Conservation (phyloP, 2,888 invertebrate genomes). For the Creontiades dilutus region DNA sequence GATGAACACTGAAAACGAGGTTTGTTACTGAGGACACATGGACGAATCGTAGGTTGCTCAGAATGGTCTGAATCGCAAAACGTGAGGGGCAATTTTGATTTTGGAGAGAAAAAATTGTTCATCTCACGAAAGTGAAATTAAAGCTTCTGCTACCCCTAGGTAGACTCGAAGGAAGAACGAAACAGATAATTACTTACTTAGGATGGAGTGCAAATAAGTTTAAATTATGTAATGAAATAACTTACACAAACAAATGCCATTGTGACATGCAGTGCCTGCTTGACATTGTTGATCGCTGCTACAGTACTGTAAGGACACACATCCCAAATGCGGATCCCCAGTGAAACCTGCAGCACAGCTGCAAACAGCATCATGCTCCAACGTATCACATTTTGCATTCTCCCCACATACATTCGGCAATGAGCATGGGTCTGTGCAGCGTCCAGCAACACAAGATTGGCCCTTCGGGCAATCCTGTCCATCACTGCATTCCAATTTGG, state of each 20-base stretch:
- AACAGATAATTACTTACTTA: too few species aligned
- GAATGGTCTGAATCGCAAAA: too few species aligned
- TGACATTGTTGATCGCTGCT: constrained; percentile 89
- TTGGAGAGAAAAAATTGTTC: too few species aligned
- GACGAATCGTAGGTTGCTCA: too few species aligned
- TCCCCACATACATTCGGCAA: constrained; percentile 90
- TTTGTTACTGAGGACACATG: too few species aligned
- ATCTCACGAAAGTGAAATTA: too few species aligned
- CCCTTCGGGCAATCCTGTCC: constrained; percentile 87
- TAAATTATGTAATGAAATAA: background rate
- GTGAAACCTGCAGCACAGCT: constrained; percentile 91
- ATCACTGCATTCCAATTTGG: constrained; percentile 87
- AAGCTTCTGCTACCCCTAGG: background rate
- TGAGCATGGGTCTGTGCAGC: constrained; percentile 90
- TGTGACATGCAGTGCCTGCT: constrained; percentile 89
- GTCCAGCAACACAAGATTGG: constrained; percentile 87
- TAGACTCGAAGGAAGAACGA: too few species aligned
- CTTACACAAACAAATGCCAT: constrained; percentile 88
- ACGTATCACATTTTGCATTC: constrained; percentile 87
- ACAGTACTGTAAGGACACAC: constrained; percentile 90
- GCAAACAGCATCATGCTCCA: constrained; percentile 90
- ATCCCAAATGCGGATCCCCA: constrained; percentile 92
- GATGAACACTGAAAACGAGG: too few species aligned
- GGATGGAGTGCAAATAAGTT: too few species aligned
- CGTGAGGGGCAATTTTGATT: too few species aligned